Evolutionary conservation across 2,888 invertebrate genomes (phyloP).

Genomic region (Eupithecia tripunctaria): DNA sequence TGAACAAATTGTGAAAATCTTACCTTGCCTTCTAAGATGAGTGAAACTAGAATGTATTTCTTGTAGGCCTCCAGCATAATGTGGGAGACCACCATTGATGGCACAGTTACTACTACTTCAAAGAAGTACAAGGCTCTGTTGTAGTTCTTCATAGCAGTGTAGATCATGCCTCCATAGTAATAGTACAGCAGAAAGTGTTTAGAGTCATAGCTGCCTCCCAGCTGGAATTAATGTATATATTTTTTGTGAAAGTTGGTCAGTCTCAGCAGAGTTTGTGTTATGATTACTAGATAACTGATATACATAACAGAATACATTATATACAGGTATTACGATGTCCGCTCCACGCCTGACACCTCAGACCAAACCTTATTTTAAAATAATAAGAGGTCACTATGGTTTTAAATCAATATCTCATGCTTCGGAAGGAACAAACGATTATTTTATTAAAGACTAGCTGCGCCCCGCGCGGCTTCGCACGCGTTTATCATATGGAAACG

Average conservation of each 20-base stretch:
- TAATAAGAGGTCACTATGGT: too few species aligned
- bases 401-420: too few species aligned
- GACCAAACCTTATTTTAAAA: too few species aligned
- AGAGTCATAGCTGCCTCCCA: conserved; percentile 92
- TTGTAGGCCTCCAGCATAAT: conserved; percentile 99
- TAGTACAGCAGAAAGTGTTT: conserved; percentile 97
- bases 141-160: conserved; percentile 96
- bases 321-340: too few species aligned
- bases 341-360: too few species aligned
- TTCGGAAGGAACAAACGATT: too few species aligned
- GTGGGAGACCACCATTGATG: conserved; percentile 96
- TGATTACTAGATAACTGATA: too few species aligned
- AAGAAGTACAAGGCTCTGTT: conserved; percentile 97
- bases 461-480: too few species aligned
- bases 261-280: too few species aligned
- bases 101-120: conserved; percentile 98
- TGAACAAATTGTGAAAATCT: conserved; percentile 9
- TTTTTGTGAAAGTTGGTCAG: background rate
- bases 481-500: too few species aligned
- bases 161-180: conserved; percentile 99
- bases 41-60: conserved; percentile 96
- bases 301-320: too few species aligned
- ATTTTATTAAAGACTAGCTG: too few species aligned
- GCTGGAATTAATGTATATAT: conserved; percentile 60
- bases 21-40: conserved; percentile 96